These are phyloP conservation scores for Reinhardtius hippoglossoides DNA, from an alignment of 2,113 vertebrate species.

Conservation along the genomic window DNA sequence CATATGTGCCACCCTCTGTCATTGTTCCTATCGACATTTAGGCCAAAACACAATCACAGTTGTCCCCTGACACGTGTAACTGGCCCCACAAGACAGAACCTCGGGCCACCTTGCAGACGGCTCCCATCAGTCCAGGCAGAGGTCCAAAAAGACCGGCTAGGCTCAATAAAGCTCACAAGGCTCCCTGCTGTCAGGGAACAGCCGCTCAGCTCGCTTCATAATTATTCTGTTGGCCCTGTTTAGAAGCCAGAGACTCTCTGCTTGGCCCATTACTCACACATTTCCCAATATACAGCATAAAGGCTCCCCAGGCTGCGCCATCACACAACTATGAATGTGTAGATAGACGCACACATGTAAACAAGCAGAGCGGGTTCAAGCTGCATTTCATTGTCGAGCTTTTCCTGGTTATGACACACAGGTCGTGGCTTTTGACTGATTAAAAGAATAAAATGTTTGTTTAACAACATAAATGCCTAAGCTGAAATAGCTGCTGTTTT, in stretches of 20 bases:
- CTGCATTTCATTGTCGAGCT: neutral
- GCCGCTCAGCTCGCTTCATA: conserved; percentile 65
- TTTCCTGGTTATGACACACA: neutral
- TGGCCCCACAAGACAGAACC: conserved; percentile 24
- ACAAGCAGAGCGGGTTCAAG: neutral
- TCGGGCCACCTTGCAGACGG: conserved; percentile 33
- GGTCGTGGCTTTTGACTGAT: neutral
- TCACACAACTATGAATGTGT: conserved; percentile 17
- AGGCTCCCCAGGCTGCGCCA: conserved; percentile 44
- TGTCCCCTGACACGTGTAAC: conserved; percentile 16
- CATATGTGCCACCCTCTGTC: neutral
- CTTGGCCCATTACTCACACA: conserved; percentile 72
- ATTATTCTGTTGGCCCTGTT: conserved; percentile 73
- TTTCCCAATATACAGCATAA: conserved; percentile 60
- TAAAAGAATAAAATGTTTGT: neutral
- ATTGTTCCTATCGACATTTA: neutral
- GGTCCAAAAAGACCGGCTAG: conserved; percentile 44
- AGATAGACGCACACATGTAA: conserved; percentile 17
- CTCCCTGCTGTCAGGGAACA: conserved; percentile 59
- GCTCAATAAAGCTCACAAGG: conserved; percentile 43
- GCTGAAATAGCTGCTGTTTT: neutral
- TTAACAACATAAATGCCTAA: conserved; percentile 8
- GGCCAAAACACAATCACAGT: neutral
- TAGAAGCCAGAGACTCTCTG: conserved; percentile 63
- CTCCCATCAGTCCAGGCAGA: conserved; percentile 50